These are phyloP conservation scores for Psilanteris sp. DNA, from an alignment of 1,140 invertebrate species.

Conservation along the genomic window DNA sequence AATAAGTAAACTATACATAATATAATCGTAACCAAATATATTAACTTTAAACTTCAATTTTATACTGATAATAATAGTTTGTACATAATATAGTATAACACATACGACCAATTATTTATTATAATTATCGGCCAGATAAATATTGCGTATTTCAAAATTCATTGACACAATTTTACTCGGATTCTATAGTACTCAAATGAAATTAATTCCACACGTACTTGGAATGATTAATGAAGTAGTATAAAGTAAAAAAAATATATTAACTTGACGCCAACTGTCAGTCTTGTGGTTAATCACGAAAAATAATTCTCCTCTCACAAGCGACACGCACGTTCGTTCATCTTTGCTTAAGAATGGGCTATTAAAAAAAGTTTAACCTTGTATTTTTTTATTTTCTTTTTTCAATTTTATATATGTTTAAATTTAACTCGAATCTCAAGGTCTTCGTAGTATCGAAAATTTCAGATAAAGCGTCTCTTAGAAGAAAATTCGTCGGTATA, in stretches of 20 bases:
- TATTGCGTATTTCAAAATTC: too few species aligned
- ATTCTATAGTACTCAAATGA: too few species aligned
- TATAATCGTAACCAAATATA: too few species aligned
- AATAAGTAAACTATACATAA: too few species aligned
- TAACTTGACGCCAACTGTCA: slow-evolving; percentile 1
- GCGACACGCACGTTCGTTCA: slow-evolving; percentile 27
- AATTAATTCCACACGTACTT: too few species aligned
- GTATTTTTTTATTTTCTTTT: slow-evolving; percentile 4
- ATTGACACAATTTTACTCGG: too few species aligned
- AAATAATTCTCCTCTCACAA: slow-evolving; percentile 17
- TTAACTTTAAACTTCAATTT: too few species aligned
- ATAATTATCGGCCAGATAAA: too few species aligned
- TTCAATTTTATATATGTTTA: slow-evolving; percentile 23
- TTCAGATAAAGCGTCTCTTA: slow-evolving; percentile 8
- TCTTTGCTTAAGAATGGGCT: slow-evolving; percentile 18
- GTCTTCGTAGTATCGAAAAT: slow-evolving; percentile 9
- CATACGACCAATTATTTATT: too few species aligned
- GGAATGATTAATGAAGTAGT: slow-evolving; percentile 8
- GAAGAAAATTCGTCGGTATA: slow-evolving; percentile 2
- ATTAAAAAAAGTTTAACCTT: slow-evolving; percentile 42
- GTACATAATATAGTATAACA: too few species aligned
- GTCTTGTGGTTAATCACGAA: slow-evolving; percentile 18
- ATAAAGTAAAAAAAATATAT: slow-evolving; percentile 22
- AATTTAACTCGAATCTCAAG: slow-evolving; percentile 29
- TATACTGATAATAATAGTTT: too few species aligned